Base-by-base conservation (phyloP, 1,140 invertebrate genomes). In the Drosophila nigrodunni region DNA sequence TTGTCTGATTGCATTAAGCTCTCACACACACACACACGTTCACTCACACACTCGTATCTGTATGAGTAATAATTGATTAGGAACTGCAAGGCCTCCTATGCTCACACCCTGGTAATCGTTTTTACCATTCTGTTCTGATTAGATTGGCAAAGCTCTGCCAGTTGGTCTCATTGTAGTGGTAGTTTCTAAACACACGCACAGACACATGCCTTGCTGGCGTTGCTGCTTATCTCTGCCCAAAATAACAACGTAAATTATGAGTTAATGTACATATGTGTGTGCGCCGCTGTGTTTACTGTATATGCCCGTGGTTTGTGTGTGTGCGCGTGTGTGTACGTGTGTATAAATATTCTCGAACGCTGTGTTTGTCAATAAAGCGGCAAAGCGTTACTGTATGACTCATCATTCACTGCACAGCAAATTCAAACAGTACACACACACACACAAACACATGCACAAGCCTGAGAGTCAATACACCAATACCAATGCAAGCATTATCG, bases 211-310 rank as follows among this genome's bases (percentile, higher is more conserved):
- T 61, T 43, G 30, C 55, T 15, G 30, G 15, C 2, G 25, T 49
- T 50, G 62, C 13, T 66, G 75, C 75, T 89, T 88, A 88, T 88
- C 83, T 88, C 25, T 74, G 55, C 70, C 80, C 80, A 74, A 88
- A 88, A 88, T 83, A 88, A 89, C 85, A 89, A 78, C 83, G 83
- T 88, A 88, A 88, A 88, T 88, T 88, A 89, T 88, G 83, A 88
- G 83, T 87, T 88, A 88, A 87, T 88, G 74, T 76, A 72, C 57
- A 46, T 67, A 46, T 67, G 77, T 59, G 65, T 61, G 54, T 41
- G 41, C 73, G 54, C 78, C 57, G 54, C 13, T 73, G 15, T 49
- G 61, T 43, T 41, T 47, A 54, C 11, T 64, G 52, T 70, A 43
- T 68, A 43, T 61, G 78, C 54, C 2, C 25, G 25, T 2, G 25